Evolutionary conservation across 2,113 vertebrate genomes (phyloP).

Genomic region (Polypterus senegalus): DNA sequence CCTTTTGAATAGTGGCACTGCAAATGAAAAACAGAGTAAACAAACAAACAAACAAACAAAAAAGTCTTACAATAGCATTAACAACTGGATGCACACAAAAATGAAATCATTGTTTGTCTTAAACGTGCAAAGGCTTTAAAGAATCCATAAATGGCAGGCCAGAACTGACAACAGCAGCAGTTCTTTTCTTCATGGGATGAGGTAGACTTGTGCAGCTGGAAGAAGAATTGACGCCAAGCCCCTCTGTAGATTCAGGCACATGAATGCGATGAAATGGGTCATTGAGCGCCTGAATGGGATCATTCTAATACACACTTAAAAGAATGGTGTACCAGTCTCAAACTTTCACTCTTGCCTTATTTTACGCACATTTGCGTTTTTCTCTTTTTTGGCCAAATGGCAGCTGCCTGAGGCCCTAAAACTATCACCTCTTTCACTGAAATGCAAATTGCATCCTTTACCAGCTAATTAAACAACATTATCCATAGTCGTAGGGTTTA

Average conservation of each 20-base stretch:
- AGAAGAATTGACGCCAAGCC: slow-evolving; percentile 55
- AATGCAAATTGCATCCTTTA: slow-evolving; percentile 43
- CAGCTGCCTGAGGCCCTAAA: slow-evolving; percentile 45
- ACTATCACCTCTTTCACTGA: slow-evolving; percentile 46
- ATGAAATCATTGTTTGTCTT: too few relatives aligned
- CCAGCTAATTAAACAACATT: slow-evolving; percentile 45
- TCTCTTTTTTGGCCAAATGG: slow-evolving; percentile 35
- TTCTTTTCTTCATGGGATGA: slow-evolving; percentile 24
- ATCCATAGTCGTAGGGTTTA: slow-evolving; percentile 41
- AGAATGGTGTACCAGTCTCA: slow-evolving; percentile 47
- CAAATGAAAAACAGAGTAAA: too few relatives aligned
- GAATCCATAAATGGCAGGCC: too few relatives aligned
- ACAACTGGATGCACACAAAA: too few relatives aligned
- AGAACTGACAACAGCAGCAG: slow-evolving; percentile 10
- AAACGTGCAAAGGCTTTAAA: too few relatives aligned
- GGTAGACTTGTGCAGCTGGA: slow-evolving; percentile 49
- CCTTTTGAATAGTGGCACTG: too few relatives aligned
- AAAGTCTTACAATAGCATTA: too few relatives aligned
- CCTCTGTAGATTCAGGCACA: slow-evolving; percentile 47
- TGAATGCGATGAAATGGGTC: slow-evolving; percentile 54
- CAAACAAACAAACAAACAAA: too few relatives aligned
- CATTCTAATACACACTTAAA: slow-evolving; percentile 68
- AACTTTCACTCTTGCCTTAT: slow-evolving; percentile 35
- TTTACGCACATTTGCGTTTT: slow-evolving; percentile 38
- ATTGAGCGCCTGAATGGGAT: slow-evolving; percentile 64